Conservation (phyloP, 1,140 invertebrate genomes). For the Sweltsa coloradensis region DNA sequence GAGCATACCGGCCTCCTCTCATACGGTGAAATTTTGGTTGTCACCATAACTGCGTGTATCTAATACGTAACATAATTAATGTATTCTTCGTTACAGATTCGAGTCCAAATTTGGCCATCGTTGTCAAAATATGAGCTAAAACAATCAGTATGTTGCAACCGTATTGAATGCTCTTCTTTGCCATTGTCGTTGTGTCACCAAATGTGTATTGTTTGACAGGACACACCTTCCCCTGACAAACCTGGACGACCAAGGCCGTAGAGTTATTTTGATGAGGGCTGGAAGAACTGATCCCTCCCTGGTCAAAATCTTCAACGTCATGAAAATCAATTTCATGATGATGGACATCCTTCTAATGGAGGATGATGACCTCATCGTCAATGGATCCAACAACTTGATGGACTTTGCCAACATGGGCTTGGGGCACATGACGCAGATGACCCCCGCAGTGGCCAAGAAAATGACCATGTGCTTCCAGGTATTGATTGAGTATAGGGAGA, state of each 20-base stretch:
- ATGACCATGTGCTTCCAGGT: constrained; percentile 13
- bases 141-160: no score
- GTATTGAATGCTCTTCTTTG: no score
- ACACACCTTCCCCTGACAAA: constrained; percentile 19
- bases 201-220: constrained; percentile 10
- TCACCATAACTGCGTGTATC: no score
- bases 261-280: constrained; percentile 17
- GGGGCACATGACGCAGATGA: constrained; percentile 11
- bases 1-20: no score
- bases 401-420: constrained; percentile 9
- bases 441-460: constrained; percentile 12
- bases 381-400: constrained; percentile 7
- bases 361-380: constrained; percentile 8
- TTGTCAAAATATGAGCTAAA: no score
- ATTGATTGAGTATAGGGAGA: no score
- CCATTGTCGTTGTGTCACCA: no score
- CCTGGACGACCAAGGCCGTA: constrained; percentile 20
- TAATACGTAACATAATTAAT: no score
- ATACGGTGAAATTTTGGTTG: no score
- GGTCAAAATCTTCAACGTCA: constrained; percentile 4
- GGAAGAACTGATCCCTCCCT: constrained; percentile 9
- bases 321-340: constrained; percentile 14
- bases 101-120: no score
- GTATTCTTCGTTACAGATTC: no score
- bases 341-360: constrained; percentile 11